phyloP scores from a whole-genome alignment of 2,113 vertebrate species.

The Vulpes lagopus region DNA sequence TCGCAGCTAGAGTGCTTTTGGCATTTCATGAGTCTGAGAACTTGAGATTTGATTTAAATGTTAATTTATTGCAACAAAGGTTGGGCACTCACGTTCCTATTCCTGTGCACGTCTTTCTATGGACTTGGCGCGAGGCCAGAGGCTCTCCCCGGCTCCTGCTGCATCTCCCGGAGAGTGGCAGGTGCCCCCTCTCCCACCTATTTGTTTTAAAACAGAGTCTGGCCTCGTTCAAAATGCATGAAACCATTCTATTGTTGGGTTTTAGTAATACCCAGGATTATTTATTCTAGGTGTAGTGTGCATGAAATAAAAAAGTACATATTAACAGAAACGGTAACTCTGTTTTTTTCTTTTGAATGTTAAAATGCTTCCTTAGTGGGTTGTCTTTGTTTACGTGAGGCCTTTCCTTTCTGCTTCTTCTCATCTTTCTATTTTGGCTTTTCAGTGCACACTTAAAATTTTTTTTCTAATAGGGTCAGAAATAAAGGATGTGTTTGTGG shows the following conservation, averaged over 20 bases:
- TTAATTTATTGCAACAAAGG: slow-evolving; percentile 70
- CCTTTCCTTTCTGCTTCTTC: neutral
- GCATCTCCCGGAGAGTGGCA: neutral
- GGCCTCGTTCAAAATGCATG: neutral
- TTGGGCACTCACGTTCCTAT: neutral
- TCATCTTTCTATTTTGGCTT: neutral
- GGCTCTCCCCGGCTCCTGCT: neutral
- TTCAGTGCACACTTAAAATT: neutral
- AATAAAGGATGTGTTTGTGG: neutral
- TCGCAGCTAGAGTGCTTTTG: slow-evolving; percentile 44
- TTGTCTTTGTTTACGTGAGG: neutral
- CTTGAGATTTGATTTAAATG: slow-evolving; percentile 65
- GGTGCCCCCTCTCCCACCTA: too few species aligned
- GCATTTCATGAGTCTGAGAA: slow-evolving; percentile 11
- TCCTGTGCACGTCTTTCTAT: neutral
- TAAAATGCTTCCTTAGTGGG: neutral
- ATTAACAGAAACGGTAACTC: neutral
- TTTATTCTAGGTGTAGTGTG: neutral
- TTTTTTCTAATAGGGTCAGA: neutral
- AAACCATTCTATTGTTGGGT: neutral
- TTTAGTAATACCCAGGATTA: neutral
- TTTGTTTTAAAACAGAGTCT: neutral
- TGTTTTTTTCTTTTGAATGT: slow-evolving; percentile 15
- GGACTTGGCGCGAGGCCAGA: neutral
- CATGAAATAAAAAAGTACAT: slow-evolving; percentile 1